A percentile compares a stretch with the other conserved stretches of the same genome.
Conservation (phyloP, 2,888 invertebrate genomes). For the Lasioglossum oenotherae region DNA sequence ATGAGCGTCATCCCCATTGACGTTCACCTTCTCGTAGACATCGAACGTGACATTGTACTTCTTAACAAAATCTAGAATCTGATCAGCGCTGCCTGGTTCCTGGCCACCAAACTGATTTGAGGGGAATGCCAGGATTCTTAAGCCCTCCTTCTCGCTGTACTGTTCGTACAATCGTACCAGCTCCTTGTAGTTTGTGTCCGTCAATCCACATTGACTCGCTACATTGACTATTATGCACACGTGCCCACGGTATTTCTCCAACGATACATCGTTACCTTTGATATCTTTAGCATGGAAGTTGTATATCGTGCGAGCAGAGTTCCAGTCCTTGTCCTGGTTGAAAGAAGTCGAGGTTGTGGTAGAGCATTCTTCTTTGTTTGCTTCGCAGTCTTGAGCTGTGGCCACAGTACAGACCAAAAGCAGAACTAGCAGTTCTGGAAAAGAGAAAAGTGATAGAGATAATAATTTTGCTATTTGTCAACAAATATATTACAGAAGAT, state of each 20-base stretch:
- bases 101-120: conserved; percentile 88
- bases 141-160: conserved; percentile 88
- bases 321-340: conserved; percentile 85
- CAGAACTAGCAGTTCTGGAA: conserved; percentile 29
- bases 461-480: no score
- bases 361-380: conserved; percentile 26
- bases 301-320: conserved; percentile 90
- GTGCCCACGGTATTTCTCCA: conserved; percentile 92
- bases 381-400: conserved; percentile 38
- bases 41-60: conserved; percentile 81
- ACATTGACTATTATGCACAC: conserved; percentile 94
- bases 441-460: background rate
- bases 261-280: conserved; percentile 91
- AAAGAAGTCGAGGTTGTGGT: conserved; percentile 56
- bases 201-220: conserved; percentile 94
- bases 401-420: conserved; percentile 8
- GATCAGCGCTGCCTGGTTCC: conserved; percentile 82
- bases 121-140: conserved; percentile 89
- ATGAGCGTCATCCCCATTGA: conserved; percentile 84
- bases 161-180: conserved; percentile 90
- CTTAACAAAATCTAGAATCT: conserved; percentile 80
- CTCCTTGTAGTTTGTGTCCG: conserved; percentile 92
- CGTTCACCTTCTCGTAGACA: conserved; percentile 82
- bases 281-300: conserved; percentile 93
- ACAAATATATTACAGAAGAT: no score